Percentiles rank a stretch among this genome's conserved stretches.
Evolutionary conservation across 2,888 invertebrate genomes (phyloP).

Genomic region (Electrophaes corylata): DNA sequence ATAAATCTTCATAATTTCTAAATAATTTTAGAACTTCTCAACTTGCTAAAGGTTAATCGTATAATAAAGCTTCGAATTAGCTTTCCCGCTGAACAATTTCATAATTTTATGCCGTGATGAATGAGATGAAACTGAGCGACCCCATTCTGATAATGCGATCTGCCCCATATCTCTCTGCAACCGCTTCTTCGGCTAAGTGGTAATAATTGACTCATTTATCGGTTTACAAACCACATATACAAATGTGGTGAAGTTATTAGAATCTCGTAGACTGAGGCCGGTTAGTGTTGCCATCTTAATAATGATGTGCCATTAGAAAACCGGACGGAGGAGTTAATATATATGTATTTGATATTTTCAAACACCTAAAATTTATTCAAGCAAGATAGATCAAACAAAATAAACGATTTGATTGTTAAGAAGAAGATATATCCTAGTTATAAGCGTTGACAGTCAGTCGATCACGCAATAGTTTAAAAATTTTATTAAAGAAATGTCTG

Average conservation of each 20-base stretch:
- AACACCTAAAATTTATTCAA: no score
- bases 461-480: no score
- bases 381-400: no score
- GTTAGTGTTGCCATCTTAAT: conserved; percentile 15
- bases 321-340: no score
- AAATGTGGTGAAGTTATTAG: conserved; percentile 51
- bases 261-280: conserved; percentile 46
- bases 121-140: conserved; percentile 39
- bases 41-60: conserved; percentile 26
- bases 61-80: conserved; percentile 32
- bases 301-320: no score
- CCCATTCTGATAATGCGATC: conserved; percentile 38
- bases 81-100: conserved; percentile 34
- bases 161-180: conserved; percentile 39
- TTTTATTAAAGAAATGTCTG: no score
- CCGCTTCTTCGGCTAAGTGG: conserved; percentile 37
- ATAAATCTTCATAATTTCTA: neutral
- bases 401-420: no score
- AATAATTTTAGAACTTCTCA: neutral
- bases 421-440: no score
- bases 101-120: conserved; percentile 39
- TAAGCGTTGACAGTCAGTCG: no score
- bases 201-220: conserved; percentile 44
- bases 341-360: no score
- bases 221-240: conserved; percentile 36